Percentiles rank a stretch among this genome's conserved stretches.
Evolutionary conservation across 2,113 vertebrate species (phyloP).

Genomic region (Tamias sibiricus): DNA sequence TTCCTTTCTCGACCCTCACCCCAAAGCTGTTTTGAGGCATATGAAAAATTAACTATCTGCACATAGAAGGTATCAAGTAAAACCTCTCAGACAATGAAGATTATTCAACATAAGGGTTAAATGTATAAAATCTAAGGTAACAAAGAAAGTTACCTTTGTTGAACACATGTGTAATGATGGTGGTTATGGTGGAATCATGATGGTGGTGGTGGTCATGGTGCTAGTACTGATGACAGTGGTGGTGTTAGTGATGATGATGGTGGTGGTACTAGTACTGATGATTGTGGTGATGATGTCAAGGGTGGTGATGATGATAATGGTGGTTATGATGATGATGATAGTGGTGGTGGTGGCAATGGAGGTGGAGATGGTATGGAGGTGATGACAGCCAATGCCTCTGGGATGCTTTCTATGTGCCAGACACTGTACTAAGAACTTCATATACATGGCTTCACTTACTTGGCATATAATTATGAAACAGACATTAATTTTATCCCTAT

Average conservation of each 20-base stretch:
- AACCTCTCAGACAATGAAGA: not conserved
- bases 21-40: not conserved
- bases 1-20: not conserved
- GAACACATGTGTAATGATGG: not conserved
- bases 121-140: not conserved
- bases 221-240: not conserved
- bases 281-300: not conserved
- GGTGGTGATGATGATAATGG: not conserved
- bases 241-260: accelerated
- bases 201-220: accelerated
- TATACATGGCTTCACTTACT: not conserved
- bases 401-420: not conserved
- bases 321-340: not conserved
- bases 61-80: not conserved
- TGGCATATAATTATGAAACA: not conserved
- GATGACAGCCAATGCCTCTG: not conserved
- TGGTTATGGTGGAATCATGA: accelerated
- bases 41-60: not conserved
- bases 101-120: not conserved
- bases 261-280: not conserved
- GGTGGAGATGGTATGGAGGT: not conserved
- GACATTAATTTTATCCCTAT: not conserved
- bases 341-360: too few relatives aligned
- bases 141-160: not conserved
- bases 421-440: not conserved